These are phyloP conservation scores for Loripinus fragilis DNA, from an alignment of 2,888 invertebrate species.

Conservation along the genomic window DNA sequence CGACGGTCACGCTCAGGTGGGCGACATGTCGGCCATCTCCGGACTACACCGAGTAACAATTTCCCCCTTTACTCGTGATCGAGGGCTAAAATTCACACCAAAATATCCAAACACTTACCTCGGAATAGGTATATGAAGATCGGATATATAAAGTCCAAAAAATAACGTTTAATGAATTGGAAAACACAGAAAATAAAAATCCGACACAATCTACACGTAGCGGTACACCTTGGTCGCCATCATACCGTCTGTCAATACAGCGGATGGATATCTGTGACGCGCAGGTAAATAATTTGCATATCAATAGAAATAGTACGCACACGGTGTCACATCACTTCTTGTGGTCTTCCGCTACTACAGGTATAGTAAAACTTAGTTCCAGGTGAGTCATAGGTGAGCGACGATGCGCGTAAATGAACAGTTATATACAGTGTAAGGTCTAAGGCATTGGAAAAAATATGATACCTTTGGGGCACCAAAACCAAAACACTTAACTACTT, in stretches of 20 bases:
- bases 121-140: not conserved
- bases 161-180: not conserved
- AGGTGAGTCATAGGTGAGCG: slow-evolving; percentile 12
- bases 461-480: too few relatives aligned
- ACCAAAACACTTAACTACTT: too few relatives aligned
- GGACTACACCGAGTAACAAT: not conserved
- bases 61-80: not conserved
- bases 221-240: slow-evolving; percentile 52
- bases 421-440: not conserved
- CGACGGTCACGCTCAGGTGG: slow-evolving; percentile 21
- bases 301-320: slow-evolving; percentile 58
- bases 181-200: slow-evolving; percentile 12
- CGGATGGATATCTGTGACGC: slow-evolving; percentile 59
- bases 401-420: slow-evolving; percentile 5
- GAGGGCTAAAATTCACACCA: not conserved
- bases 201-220: not conserved
- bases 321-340: slow-evolving; percentile 39
- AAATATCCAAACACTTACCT: not conserved
- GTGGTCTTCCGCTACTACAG: slow-evolving; percentile 61
- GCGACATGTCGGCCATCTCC: slow-evolving; percentile 22
- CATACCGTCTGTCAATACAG: slow-evolving; percentile 58
- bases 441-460: too few relatives aligned
- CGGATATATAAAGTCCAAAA: not conserved
- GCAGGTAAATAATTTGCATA: slow-evolving; percentile 47
- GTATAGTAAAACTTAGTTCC: slow-evolving; percentile 62